Conservation (phyloP, 2,888 invertebrate genomes). For the Plagodis dolabraria region DNA sequence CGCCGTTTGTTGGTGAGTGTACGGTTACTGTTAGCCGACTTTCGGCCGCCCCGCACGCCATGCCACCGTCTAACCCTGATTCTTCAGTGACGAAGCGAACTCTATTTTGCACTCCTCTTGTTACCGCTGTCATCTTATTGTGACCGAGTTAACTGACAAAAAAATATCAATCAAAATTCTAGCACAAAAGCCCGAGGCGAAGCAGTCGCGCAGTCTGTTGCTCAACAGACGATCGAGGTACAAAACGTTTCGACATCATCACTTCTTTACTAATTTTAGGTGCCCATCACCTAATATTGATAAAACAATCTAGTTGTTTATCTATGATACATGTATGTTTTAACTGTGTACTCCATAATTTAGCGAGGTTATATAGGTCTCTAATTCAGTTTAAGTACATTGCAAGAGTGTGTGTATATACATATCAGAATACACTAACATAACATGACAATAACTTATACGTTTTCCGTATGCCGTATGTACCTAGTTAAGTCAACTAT, state of each 20-base stretch:
- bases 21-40: conserved; percentile 81
- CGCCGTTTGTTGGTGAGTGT: conserved; percentile 62
- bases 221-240: conserved; percentile 48
- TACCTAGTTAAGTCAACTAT: too few relatives aligned
- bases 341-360: conserved; percentile 2
- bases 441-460: too few relatives aligned
- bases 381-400: too few relatives aligned
- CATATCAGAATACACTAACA: conserved; percentile 10
- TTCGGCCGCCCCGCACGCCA: conserved; percentile 73
- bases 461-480: too few relatives aligned
- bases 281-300: conserved; percentile 6
- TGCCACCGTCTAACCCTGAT: conserved; percentile 80
- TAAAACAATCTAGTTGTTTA: conserved; percentile 17
- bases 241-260: conserved; percentile 31
- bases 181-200: conserved; percentile 81
- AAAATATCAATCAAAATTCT: conserved; percentile 85
- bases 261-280: conserved; percentile 25
- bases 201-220: conserved; percentile 72
- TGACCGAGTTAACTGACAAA: conserved; percentile 81
- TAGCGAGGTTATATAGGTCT: too few relatives aligned
- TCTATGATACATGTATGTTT: conserved; percentile 14
- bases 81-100: conserved; percentile 78
- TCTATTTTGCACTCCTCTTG: conserved; percentile 82
- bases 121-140: conserved; percentile 82
- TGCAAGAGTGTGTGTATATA: background rate